Evolutionary conservation across 2,888 invertebrate species (phyloP).

Genomic region (Noctua pronuba): DNA sequence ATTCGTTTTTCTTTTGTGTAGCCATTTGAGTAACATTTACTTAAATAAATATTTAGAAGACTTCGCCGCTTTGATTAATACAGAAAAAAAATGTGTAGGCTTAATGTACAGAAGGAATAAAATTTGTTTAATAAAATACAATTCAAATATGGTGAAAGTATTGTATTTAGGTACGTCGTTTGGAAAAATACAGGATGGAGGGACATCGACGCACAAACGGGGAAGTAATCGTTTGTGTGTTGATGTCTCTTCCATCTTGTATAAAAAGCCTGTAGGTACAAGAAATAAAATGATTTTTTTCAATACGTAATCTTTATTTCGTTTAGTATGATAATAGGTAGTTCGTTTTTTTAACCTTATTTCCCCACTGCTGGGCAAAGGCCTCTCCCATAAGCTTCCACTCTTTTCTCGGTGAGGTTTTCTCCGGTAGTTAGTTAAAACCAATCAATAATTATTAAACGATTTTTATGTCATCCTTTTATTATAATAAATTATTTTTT

Average conservation of each 20-base stretch:
- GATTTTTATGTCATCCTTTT: not conserved
- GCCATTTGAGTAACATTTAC: constrained; percentile 40
- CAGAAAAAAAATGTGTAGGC: constrained; percentile 20
- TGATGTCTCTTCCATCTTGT: no score
- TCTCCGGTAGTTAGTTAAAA: not conserved
- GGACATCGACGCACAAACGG: not conserved
- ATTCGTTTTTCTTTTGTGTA: constrained; percentile 38
- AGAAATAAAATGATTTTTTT: no score
- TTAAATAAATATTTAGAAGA: constrained; percentile 45
- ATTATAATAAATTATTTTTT: not conserved
- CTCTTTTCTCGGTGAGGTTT: not conserved
- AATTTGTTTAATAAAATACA: constrained; percentile 5
- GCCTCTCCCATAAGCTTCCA: not conserved
- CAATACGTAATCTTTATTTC: no score
- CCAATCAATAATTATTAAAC: not conserved
- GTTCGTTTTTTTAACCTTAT: not conserved
- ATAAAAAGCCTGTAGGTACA: no score
- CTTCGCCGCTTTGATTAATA: constrained; percentile 27
- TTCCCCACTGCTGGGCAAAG: not conserved
- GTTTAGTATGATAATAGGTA: no score
- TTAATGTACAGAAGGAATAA: constrained; percentile 1
- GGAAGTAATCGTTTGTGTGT: no score
- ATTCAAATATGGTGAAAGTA: not conserved
- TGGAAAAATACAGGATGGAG: not conserved
- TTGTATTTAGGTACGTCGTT: not conserved